Conservation (phyloP, 2,888 invertebrate genomes). For the Saturnia japonica region DNA sequence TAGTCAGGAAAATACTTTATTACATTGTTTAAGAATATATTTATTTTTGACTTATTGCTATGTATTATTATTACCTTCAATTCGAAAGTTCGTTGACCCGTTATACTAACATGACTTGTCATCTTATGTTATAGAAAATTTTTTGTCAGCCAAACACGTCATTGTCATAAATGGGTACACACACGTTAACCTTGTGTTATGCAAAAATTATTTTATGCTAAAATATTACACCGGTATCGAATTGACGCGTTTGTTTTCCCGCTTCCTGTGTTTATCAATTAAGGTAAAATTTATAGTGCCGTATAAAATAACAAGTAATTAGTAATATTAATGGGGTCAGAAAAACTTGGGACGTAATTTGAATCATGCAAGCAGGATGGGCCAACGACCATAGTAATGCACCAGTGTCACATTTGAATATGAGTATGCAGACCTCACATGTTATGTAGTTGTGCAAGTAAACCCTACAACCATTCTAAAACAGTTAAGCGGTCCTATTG, state of each 20-base stretch:
- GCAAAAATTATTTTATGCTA: conserved; percentile 7
- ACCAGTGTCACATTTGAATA: too few species aligned
- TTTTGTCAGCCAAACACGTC: neutral
- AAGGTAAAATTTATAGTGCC: neutral
- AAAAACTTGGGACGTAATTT: neutral
- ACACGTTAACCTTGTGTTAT: neutral
- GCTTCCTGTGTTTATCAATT: neutral
- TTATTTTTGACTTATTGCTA: neutral
- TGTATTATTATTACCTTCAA: conserved; percentile 5
- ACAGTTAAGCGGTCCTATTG: too few species aligned
- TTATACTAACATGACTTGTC: conserved; percentile 8
- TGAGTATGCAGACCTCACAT: too few species aligned
- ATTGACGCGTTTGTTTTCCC: neutral
- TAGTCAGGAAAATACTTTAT: too few species aligned
- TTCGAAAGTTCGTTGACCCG: conserved; percentile 7
- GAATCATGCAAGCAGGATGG: neutral
- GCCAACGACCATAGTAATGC: neutral
- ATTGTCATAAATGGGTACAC: neutral
- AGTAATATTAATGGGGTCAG: neutral
- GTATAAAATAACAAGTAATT: neutral
- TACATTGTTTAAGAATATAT: neutral
- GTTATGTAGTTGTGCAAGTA: too few species aligned
- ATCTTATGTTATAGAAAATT: neutral
- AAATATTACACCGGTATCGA: neutral
- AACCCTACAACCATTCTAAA: too few species aligned